Evolutionary conservation across 2,113 vertebrate genomes (phyloP), one percentile per base, ranked within the genome.

Genomic region (Lampris incognitus): DNA sequence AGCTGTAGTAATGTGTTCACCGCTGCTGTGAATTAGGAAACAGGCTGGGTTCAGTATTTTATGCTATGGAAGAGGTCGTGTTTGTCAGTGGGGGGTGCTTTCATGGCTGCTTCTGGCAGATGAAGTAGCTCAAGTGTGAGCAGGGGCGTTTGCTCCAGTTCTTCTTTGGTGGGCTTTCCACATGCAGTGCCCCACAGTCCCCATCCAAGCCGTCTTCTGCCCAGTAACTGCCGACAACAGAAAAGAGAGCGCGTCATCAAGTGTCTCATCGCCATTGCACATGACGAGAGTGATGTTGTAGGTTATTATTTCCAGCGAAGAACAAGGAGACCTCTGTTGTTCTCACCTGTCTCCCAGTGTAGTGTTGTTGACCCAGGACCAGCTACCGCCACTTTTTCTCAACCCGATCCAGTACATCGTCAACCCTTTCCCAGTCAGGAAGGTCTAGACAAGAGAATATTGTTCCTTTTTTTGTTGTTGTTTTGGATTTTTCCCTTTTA

Each of bases 311-410:
- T 46, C 7, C 7, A 46, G 44, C 7, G 7, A 4, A 46, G 44
- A 46, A 7, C 2, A 7, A 4, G 38, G 11, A 56, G 36, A 63
- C 1, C 44, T 46, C 44, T 46, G 44, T 46, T 9, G n/a, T 56
- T 66, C 79, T 87, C 63, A 94, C 94, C 88, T 88, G 37, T 70
- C 0, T 39, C 0, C 6, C 71, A 83, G 50, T 7, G 1, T 2
- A 1, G 24, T 61, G 36, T 86, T 68, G 87, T 92, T 61, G 9
- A 91, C 69, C 94, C 94, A 95, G 46, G 42, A 81, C 93, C 93
- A 94, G 2, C 6, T 1, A 5, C 0, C 1, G 9, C 6, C 60
- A 2, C 1, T 48, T 1, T 63, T 60, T 37, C 8, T 84, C 64
- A 92, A 81, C 2, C 89, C 91, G 7, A 94, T 88, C 92, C 91